Percentiles rank a stretch among this genome's conserved stretches.
phyloP scores from a whole-genome alignment of 2,113 vertebrate genomes.

The Procavia capensis region DNA sequence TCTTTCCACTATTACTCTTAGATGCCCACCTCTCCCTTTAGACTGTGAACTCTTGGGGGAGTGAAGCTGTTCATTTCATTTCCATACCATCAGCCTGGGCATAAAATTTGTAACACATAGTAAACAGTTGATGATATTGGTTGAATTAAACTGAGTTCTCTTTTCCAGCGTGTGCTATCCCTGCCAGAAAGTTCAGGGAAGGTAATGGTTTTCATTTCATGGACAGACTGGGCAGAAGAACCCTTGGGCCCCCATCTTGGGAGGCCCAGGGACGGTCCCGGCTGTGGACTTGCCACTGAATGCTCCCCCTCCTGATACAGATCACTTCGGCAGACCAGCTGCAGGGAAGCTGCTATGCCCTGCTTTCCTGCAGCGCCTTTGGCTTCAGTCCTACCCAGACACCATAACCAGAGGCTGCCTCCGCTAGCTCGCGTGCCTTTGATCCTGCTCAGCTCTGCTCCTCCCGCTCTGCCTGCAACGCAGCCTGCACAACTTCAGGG shows the following conservation, averaged over 20 bases:
- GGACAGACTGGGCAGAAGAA: not conserved
- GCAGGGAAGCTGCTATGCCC: not conserved
- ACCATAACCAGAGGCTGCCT: not conserved
- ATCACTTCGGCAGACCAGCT: not conserved
- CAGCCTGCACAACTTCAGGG: not conserved
- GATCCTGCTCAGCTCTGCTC: not conserved
- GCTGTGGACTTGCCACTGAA: not conserved
- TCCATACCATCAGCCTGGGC: slow-evolving; percentile 32
- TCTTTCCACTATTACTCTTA: slow-evolving; percentile 41
- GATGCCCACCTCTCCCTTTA: not conserved
- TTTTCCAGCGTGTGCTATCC: not conserved
- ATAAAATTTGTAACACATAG: not conserved
- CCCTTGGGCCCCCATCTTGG: not conserved
- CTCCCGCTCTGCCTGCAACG: not conserved
- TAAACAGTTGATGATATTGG: not conserved
- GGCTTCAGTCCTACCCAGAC: not conserved
- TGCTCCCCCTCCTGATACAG: accelerated
- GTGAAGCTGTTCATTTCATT: slow-evolving; percentile 44
- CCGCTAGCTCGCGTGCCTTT: not conserved
- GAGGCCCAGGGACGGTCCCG: not conserved
- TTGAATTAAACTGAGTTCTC: slow-evolving; percentile 10
- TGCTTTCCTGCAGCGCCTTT: not conserved
- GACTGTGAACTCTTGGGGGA: not conserved
- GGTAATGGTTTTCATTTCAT: not conserved
- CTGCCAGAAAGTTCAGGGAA: not conserved